Percentiles rank a stretch among this genome's conserved stretches.
Conservation (phyloP, 2,888 invertebrate genomes). For the Hofmannophila pseudospretella region DNA sequence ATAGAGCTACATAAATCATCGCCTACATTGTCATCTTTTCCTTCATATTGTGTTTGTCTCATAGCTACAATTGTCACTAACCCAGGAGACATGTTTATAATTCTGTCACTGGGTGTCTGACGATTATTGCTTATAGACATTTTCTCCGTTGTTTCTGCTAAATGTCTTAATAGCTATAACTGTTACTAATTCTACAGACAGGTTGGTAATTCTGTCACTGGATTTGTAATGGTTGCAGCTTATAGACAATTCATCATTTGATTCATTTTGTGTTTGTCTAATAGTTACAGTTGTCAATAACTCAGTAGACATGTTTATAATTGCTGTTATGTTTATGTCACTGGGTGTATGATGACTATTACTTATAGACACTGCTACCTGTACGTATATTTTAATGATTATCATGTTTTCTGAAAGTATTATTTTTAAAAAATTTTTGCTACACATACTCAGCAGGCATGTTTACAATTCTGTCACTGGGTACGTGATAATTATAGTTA, state of each 20-base stretch:
- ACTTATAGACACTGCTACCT: conserved; percentile 5
- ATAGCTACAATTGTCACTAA: conserved; percentile 12
- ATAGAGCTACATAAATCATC: not conserved
- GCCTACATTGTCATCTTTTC: not conserved
- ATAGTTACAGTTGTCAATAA: not conserved
- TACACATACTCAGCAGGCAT: conserved; percentile 4
- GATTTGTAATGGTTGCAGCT: not conserved
- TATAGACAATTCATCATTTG: not conserved
- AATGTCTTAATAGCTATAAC: not conserved
- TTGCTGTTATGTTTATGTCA: too few species aligned
- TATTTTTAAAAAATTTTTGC: not conserved
- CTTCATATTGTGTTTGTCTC: conserved; percentile 1
- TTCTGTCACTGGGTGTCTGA: conserved; percentile 11
- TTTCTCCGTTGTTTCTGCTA: not conserved
- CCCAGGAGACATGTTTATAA: conserved; percentile 11
- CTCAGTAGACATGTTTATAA: not conserved
- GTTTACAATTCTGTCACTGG: conserved; percentile 2
- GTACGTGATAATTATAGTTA: too few species aligned
- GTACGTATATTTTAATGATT: too few species aligned
- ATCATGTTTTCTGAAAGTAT: too few species aligned
- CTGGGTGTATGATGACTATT: not conserved
- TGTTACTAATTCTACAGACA: conserved; percentile 4
- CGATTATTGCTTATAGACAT: not conserved
- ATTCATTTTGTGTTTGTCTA: not conserved
- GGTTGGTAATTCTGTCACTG: conserved; percentile 10